Base-by-base conservation (phyloP, 2,888 invertebrate species). In the Phortica okadai region DNA sequence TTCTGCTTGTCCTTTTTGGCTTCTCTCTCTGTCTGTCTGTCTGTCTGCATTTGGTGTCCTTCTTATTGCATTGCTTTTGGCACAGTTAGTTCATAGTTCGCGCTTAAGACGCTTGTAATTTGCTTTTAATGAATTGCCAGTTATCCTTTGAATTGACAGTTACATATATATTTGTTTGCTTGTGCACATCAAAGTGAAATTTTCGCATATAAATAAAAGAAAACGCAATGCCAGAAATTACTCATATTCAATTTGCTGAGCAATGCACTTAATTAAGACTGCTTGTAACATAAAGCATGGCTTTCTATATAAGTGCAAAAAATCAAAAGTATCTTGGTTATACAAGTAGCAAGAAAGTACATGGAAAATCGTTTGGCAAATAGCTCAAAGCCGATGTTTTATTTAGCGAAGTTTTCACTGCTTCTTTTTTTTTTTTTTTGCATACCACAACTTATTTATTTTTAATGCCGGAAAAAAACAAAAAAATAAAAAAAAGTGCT, bases 371-470 rank as follows among this genome's bases (percentile, higher is more conserved):
- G 33, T n/a, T 67, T 67, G 67, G 67, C 44, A 67, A 67, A 67
- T 67, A 67, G 45, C 44, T 67, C 67, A 44, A 41, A 25, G 64
- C 33, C 64, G 33, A 64, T 25, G 64, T 64, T 64, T 33, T 64
- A 25, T 25, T 11, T 50, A 11, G 50, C 50, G 2, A 6, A 50
- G 50, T 50, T 50, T 50, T 59, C 16, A 16, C 25, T 8, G 59
- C 59, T 21, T 59, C 59, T n/a, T 6, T 7, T 59, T 54, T 56
- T 56, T 56, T 16, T 56, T 56, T 10, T 0, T 56, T n/a, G 56
- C 14, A 25, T 14, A 50, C 50, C 62, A 33, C 62, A 87, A 85
- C 85, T 83, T 86, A 85, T 88, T 88, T 86, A 85, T 82, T 80
- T 84, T 87, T 81, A 81, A 83, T 82, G 79, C 86, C 82, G 76